Percentiles rank a stretch among this genome's conserved stretches.
phyloP scores from a whole-genome alignment of 2,888 invertebrate genomes.

The Lasioglossum oenotherae region DNA sequence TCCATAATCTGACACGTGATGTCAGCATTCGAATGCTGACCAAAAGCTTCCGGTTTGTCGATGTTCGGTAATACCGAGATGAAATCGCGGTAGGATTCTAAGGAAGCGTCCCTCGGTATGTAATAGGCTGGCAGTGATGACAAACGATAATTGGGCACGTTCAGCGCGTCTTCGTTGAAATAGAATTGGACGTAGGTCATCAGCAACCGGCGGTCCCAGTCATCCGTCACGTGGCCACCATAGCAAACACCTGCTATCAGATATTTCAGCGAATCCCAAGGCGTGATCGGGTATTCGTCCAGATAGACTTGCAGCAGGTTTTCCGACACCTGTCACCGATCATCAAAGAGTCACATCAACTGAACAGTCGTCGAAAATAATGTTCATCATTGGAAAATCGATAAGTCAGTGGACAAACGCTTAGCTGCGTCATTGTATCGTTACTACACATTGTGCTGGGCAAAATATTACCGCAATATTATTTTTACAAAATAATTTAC shows the following conservation, averaged over 20 bases:
- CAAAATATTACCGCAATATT: background rate
- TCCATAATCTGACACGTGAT: conserved; percentile 94
- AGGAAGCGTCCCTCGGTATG: conserved; percentile 92
- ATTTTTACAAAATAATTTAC: background rate
- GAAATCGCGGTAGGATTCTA: conserved; percentile 93
- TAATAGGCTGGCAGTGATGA: conserved; percentile 91
- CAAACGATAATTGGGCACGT: conserved; percentile 89
- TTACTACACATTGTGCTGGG: background rate
- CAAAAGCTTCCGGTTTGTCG: conserved; percentile 95
- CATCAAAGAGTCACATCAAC: background rate
- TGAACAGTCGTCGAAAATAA: background rate
- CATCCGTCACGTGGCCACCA: conserved; percentile 93
- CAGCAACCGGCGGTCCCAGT: conserved; percentile 90
- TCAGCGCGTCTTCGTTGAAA: conserved; percentile 90
- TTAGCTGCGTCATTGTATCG: no score
- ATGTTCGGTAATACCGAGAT: conserved; percentile 90
- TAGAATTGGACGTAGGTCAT: conserved; percentile 93
- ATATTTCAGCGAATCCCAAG: conserved; percentile 96
- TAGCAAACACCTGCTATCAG: conserved; percentile 95
- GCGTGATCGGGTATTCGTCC: conserved; percentile 93
- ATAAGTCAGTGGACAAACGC: no score
- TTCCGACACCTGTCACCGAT: conserved; percentile 88
- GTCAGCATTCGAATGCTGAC: conserved; percentile 96
- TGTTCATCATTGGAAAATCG: background rate
- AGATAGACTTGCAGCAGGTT: conserved; percentile 93